A percentile compares a stretch with the other conserved stretches of the same genome.
These are phyloP conservation scores for Ceriagrion tenellum DNA, from an alignment of 2,888 invertebrate genomes.

Conservation along the genomic window DNA sequence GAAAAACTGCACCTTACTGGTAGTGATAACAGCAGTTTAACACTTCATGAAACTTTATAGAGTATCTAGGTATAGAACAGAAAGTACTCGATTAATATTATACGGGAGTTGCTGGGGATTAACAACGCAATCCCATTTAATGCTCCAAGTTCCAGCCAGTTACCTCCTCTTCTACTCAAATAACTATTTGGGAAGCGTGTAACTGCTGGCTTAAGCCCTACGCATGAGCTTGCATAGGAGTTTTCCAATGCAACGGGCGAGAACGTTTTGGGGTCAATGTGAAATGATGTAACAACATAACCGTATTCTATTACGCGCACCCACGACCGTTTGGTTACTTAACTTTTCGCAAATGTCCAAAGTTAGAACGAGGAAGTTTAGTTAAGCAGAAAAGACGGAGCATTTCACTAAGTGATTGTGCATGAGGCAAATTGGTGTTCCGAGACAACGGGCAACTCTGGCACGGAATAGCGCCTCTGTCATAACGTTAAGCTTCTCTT, in stretches of 20 bases:
- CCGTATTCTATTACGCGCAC: not conserved
- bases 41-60: not conserved
- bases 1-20: not conserved
- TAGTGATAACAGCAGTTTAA: not conserved
- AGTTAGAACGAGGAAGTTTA: not conserved
- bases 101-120: not conserved
- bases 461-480: not conserved
- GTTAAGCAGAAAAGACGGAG: not conserved
- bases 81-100: not conserved
- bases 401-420: slow-evolving; percentile 22
- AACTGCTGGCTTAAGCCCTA: not conserved
- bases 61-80: not conserved
- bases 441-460: not conserved
- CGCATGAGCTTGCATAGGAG: not conserved
- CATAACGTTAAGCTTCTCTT: not conserved
- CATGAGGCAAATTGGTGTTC: not conserved
- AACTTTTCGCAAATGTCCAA: not conserved
- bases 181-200: not conserved
- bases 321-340: not conserved
- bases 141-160: not conserved
- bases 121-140: not conserved
- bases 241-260: not conserved
- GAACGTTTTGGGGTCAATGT: slow-evolving; percentile 9
- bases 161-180: not conserved
- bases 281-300: not conserved